These are phyloP conservation scores for Pogonus chalceus DNA, from an alignment of 1,140 invertebrate genomes.

Conservation along the genomic window DNA sequence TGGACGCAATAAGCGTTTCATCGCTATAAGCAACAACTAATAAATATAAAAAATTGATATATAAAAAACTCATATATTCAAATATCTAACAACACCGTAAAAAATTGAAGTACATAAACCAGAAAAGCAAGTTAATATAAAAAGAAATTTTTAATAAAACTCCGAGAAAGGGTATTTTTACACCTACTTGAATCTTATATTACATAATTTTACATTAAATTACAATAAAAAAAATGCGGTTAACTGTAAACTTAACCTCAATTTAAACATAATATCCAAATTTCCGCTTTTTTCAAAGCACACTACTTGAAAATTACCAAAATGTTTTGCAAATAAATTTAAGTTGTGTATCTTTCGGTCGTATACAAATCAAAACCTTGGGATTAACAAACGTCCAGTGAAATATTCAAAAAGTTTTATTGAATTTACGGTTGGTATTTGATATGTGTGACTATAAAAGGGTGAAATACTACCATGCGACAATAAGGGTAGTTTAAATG, in stretches of 20 bases:
- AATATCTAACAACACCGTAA: too few relatives aligned
- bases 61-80: too few relatives aligned
- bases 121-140: background rate
- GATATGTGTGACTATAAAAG: slow-evolving; percentile 8
- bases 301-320: background rate
- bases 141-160: background rate
- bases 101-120: background rate
- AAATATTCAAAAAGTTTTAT: too few relatives aligned
- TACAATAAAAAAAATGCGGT: too few relatives aligned
- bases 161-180: background rate
- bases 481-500: slow-evolving; percentile 22
- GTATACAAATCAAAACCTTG: background rate
- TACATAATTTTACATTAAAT: too few relatives aligned
- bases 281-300: background rate
- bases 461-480: slow-evolving; percentile 11
- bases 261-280: background rate
- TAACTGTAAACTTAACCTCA: too few relatives aligned
- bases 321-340: background rate
- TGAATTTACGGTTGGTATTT: background rate
- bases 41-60: too few relatives aligned
- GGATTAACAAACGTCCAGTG: too few relatives aligned
- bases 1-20: too few relatives aligned
- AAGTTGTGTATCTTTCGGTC: background rate
- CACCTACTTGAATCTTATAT: background rate
- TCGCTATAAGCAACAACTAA: too few relatives aligned